Percentiles rank a stretch among this genome's conserved stretches.
phyloP scores from a whole-genome alignment of 2,113 vertebrate genomes.

The Echinops telfairi region DNA sequence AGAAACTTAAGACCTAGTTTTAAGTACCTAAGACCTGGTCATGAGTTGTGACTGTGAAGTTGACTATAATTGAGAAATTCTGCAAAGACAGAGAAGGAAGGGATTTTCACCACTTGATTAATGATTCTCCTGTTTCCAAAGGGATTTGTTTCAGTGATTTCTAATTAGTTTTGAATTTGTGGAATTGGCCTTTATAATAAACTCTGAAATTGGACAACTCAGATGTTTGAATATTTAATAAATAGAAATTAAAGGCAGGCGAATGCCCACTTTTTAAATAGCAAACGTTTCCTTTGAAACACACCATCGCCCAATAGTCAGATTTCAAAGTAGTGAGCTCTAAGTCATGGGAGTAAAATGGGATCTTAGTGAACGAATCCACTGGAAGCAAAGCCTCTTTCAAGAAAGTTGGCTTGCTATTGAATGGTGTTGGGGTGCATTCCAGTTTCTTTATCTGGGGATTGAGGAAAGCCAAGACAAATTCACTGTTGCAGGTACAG shows the following conservation, averaged over 20 bases:
- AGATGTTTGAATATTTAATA: conserved; percentile 61
- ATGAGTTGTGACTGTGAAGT: conserved; percentile 63
- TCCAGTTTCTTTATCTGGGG: conserved; percentile 30
- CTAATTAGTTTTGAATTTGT: conserved; percentile 64
- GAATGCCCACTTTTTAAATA: conserved; percentile 39
- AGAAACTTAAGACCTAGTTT: conserved; percentile 35
- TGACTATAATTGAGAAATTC: conserved; percentile 57
- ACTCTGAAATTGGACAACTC: conserved; percentile 58
- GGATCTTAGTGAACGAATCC: conserved; percentile 21
- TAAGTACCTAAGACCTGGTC: conserved; percentile 6
- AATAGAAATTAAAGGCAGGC: conserved; percentile 58
- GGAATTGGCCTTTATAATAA: conserved; percentile 58
- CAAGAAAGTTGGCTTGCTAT: conserved; percentile 4
- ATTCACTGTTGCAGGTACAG: background rate
- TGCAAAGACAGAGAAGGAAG: conserved; percentile 38
- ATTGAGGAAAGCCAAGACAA: background rate
- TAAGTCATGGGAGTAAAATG: conserved; percentile 54
- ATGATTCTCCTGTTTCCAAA: conserved; percentile 50
- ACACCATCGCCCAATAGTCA: background rate
- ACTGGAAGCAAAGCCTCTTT: conserved; percentile 11
- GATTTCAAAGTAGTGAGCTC: background rate
- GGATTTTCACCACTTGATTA: conserved; percentile 44
- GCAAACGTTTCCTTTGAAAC: conserved; percentile 34
- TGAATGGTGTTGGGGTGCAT: background rate
- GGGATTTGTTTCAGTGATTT: conserved; percentile 63